A percentile compares a stretch with the other conserved stretches of the same genome.
phyloP scores from a whole-genome alignment of 2,888 invertebrate species.

The Ethmia dodecea region DNA sequence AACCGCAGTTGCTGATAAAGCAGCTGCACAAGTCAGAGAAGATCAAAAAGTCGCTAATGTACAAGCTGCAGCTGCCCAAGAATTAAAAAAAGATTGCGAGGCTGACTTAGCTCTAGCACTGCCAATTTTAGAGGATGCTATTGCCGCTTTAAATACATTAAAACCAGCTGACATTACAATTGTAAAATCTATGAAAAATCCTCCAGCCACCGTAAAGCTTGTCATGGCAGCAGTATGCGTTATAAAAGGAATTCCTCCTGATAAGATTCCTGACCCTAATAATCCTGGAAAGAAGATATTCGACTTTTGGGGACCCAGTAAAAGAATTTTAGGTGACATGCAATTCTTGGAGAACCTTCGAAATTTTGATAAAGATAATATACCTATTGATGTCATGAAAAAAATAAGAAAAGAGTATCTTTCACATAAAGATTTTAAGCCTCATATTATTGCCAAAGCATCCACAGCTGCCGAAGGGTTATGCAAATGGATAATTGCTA shows the following conservation, averaged over 20 bases:
- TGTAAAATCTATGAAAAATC: conserved; percentile 93
- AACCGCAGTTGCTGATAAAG: conserved; percentile 86
- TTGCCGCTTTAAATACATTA: conserved; percentile 87
- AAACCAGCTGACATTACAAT: conserved; percentile 91
- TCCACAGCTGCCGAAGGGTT: conserved; percentile 96
- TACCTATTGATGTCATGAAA: conserved; percentile 83
- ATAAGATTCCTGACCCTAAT: conserved; percentile 84
- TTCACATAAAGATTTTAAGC: conserved; percentile 87
- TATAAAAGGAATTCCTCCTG: conserved; percentile 88
- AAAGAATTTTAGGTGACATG: conserved; percentile 88
- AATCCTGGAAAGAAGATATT: conserved; percentile 82
- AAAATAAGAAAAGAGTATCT: conserved; percentile 87
- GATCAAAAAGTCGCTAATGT: conserved; percentile 93
- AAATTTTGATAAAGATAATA: conserved; percentile 92
- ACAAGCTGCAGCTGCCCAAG: conserved; percentile 90
- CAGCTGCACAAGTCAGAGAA: conserved; percentile 86
- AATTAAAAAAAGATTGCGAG: conserved; percentile 93
- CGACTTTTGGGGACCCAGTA: conserved; percentile 93
- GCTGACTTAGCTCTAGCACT: conserved; percentile 93
- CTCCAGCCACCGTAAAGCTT: conserved; percentile 87
- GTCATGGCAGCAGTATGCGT: conserved; percentile 96
- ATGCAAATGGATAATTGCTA: conserved; percentile 93
- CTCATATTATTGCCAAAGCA: conserved; percentile 88
- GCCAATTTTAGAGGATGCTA: conserved; percentile 87
- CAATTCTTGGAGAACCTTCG: conserved; percentile 84